phyloP scores from a whole-genome alignment of 2,797 vertebrate genomes.

The Diplodus puntazzo region DNA sequence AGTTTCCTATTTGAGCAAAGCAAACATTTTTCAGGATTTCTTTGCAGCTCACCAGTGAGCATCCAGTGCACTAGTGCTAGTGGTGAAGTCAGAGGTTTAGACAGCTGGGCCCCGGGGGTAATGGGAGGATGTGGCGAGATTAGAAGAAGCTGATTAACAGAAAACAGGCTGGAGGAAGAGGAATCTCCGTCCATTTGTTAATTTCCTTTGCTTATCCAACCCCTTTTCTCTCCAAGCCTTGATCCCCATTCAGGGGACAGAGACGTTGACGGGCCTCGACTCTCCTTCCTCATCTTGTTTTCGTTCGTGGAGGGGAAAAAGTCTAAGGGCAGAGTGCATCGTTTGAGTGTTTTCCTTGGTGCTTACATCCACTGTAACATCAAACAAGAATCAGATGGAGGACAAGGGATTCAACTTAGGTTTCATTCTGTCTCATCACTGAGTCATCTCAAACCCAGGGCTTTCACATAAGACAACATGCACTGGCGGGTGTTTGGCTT shows the following conservation, averaged over 20 bases:
- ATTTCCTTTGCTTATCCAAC: constrained; percentile 48
- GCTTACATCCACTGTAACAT: constrained; percentile 51
- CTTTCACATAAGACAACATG: constrained; percentile 41
- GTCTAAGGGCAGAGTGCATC: background rate
- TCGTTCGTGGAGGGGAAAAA: constrained; percentile 10
- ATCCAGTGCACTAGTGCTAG: constrained; percentile 18
- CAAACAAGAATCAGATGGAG: constrained; percentile 48
- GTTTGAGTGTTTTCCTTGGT: constrained; percentile 56
- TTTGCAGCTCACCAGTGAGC: constrained; percentile 4
- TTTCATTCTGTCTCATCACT: constrained; percentile 39
- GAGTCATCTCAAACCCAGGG: constrained; percentile 13
- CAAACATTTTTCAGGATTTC: constrained; percentile 54
- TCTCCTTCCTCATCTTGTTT: constrained; percentile 55
- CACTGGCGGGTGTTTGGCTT: constrained; percentile 11
- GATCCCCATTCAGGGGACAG: constrained; percentile 4
- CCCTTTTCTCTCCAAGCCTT: constrained; percentile 13
- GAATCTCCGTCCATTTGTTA: constrained; percentile 40
- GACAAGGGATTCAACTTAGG: constrained; percentile 15
- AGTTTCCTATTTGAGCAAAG: constrained; percentile 37
- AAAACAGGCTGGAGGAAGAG: constrained; percentile 46
- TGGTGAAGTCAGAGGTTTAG: constrained; percentile 76
- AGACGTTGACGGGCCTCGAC: constrained; percentile 5
- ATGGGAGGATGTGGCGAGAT: constrained; percentile 61
- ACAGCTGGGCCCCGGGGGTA: constrained; percentile 68
- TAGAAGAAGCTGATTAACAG: constrained; percentile 60